These are phyloP conservation scores for Trididemnum nubilum DNA, from an alignment of 23 tunicate genomes.

Conservation along the genomic window DNA sequence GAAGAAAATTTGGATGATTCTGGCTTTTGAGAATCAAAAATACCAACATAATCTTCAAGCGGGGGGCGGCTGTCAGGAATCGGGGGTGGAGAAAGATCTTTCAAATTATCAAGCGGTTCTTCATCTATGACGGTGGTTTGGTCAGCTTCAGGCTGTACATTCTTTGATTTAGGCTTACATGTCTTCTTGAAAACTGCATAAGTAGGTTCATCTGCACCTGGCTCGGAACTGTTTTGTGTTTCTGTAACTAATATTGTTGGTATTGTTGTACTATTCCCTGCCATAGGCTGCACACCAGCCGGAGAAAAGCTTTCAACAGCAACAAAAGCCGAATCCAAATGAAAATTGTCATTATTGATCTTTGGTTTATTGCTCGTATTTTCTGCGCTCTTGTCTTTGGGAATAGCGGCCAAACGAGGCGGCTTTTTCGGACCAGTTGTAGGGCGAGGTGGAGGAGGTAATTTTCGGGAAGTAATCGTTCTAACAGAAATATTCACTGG, in stretches of 20 bases:
- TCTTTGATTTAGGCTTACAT: background rate
- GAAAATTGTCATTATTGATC: background rate
- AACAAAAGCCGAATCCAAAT: background rate
- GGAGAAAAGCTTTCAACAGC: background rate
- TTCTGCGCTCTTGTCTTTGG: background rate
- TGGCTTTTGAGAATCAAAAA: conserved; percentile 3
- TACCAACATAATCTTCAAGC: conserved; percentile 36
- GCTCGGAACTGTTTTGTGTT: background rate
- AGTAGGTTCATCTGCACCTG: background rate
- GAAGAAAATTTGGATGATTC: background rate
- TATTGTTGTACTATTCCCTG: background rate
- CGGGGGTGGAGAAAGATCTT: conserved; percentile 31
- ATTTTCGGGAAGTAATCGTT: conserved; percentile 19
- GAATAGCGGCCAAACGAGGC: too few species aligned
- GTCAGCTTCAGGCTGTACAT: background rate
- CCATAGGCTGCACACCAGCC: background rate
- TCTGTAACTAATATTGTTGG: background rate
- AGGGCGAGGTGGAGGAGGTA: conserved; percentile 51
- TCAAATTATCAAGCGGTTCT: background rate
- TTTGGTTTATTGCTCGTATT: background rate
- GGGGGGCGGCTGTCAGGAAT: conserved; percentile 46
- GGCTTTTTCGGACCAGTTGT: conserved; percentile 1
- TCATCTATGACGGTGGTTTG: background rate
- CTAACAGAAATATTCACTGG: background rate
- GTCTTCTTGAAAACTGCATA: conserved; percentile 18